A percentile compares a stretch with the other conserved stretches of the same genome.
Evolutionary conservation across 35 echinoderm and acorn worm species (phyloP).

Genomic region (Ophioderma brevispina): DNA sequence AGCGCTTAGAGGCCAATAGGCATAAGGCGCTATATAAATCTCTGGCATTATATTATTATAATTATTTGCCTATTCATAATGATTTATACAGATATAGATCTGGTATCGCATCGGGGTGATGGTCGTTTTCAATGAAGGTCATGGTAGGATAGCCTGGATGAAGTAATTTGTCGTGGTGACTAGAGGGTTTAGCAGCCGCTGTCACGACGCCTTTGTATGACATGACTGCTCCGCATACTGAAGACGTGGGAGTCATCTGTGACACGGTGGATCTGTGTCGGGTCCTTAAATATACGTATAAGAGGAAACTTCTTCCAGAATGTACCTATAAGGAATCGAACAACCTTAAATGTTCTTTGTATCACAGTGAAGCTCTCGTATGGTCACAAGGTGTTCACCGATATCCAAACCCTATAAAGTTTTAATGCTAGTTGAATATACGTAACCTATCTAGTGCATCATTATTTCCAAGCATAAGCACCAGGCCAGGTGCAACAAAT

Average conservation of each 20-base stretch:
- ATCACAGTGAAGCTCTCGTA: no score
- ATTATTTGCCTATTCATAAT: not conserved
- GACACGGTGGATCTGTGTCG: not conserved
- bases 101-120: not conserved
- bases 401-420: no score
- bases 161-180: not conserved
- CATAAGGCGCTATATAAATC: no score
- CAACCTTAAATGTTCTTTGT: no score
- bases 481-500: no score
- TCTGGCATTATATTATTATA: no score
- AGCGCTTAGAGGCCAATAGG: no score
- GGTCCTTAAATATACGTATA: not conserved
- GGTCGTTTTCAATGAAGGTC: not conserved
- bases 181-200: not conserved
- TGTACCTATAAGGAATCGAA: no score
- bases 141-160: not conserved
- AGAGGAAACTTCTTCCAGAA: not conserved
- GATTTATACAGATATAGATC: not conserved
- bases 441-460: no score
- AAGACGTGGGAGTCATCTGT: constrained; percentile 26
- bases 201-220: not conserved
- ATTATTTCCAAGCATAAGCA: no score
- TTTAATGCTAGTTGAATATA: no score
- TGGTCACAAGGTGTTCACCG: no score
- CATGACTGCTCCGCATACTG: constrained; percentile 13